Conservation (phyloP, 1,140 invertebrate genomes). For the Leptinotarsa texana region DNA sequence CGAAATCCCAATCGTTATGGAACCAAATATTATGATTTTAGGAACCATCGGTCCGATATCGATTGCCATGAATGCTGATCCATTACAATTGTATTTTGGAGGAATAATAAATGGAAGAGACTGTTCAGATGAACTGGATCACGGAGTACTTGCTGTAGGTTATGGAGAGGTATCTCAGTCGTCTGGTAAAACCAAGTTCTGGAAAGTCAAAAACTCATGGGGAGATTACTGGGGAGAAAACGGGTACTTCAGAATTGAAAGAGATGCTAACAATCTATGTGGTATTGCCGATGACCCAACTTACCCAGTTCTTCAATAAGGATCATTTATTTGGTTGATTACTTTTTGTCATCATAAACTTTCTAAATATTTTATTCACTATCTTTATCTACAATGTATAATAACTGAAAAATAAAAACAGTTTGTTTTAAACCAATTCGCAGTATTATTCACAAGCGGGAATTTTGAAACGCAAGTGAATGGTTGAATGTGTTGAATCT, state of each 20-base stretch:
- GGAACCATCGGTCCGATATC: constrained; percentile 63
- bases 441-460: no score
- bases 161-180: constrained; percentile 72
- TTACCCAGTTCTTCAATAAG: background rate
- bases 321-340: no score
- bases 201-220: constrained; percentile 6
- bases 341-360: no score
- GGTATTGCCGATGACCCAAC: background rate
- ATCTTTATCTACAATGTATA: no score
- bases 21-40: constrained; percentile 49
- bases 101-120: constrained; percentile 29
- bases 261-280: constrained; percentile 52
- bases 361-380: no score
- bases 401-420: no score
- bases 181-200: constrained; percentile 62
- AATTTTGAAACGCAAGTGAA: no score
- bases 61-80: constrained; percentile 58
- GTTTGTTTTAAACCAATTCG: no score
- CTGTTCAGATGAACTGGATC: constrained; percentile 70
- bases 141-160: constrained; percentile 84
- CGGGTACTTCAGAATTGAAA: constrained; percentile 56
- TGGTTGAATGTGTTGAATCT: no score
- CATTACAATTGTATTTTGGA: no score
- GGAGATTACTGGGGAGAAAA: background rate
- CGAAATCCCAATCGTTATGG: no score